These are phyloP conservation scores for Sceloporus tristichus DNA, from an alignment of 2,113 vertebrate species.

Conservation along the genomic window DNA sequence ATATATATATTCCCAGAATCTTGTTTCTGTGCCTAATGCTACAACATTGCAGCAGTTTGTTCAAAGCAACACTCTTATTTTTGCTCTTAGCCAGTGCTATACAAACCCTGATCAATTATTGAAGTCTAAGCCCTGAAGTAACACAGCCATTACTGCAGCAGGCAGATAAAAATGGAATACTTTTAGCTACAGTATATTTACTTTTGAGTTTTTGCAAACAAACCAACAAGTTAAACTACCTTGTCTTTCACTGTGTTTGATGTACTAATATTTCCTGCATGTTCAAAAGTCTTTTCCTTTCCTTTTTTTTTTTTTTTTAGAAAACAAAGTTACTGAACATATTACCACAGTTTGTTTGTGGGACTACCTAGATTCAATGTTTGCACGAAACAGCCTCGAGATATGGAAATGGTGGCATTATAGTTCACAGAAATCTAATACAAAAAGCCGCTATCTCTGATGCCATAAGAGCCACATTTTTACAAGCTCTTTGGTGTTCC, in stretches of 20 bases:
- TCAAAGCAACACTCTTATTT: conserved; percentile 91
- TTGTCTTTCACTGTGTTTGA: conserved; percentile 79
- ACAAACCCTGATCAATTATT: conserved; percentile 97
- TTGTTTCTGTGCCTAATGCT: conserved; percentile 84
- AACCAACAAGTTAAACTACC: conserved; percentile 84
- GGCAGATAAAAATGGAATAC: conserved; percentile 87
- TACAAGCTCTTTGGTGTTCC: conserved; percentile 69
- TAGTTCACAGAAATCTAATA: conserved; percentile 71
- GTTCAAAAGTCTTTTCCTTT: conserved; percentile 68
- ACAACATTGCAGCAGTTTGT: conserved; percentile 92
- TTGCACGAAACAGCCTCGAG: conserved; percentile 70
- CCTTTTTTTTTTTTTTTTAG: conserved; percentile 32
- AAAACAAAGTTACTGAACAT: conserved; percentile 67
- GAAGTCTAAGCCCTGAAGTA: conserved; percentile 88
- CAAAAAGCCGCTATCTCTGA: conserved; percentile 71
- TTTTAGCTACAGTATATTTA: conserved; percentile 87
- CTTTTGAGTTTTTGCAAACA: conserved; percentile 85
- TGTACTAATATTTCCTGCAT: conserved; percentile 75
- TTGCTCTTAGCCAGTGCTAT: conserved; percentile 93
- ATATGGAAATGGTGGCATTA: conserved; percentile 61
- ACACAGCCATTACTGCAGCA: conserved; percentile 86
- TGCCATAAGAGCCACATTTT: conserved; percentile 67
- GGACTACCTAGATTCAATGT: conserved; percentile 69
- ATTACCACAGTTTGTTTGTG: conserved; percentile 63
- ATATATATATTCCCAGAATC: conserved; percentile 86